Conservation (phyloP, 2,113 vertebrate genomes). For the Lamprotornis superbus region DNA sequence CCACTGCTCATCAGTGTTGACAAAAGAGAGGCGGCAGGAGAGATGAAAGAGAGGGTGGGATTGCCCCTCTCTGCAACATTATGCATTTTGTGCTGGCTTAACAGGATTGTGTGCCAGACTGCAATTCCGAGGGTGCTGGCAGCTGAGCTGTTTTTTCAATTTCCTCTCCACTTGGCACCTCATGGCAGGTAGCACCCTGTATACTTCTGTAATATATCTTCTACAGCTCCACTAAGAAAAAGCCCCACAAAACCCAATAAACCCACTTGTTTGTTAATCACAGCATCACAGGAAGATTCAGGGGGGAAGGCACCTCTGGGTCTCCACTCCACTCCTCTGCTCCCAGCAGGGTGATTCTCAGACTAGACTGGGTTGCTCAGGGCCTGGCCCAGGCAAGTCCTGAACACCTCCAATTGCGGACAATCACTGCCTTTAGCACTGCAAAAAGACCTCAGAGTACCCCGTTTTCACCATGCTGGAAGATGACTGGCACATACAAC, state of each 20-base stretch:
- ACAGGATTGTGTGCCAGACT: neutral
- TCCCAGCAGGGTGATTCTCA: neutral
- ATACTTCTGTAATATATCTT: neutral
- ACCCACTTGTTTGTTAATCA: neutral
- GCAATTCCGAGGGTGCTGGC: neutral
- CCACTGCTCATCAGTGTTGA: neutral
- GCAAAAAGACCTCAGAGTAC: neutral
- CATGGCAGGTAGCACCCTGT: neutral
- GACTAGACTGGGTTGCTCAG: neutral
- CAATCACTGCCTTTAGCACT: neutral
- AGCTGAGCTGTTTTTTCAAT: neutral
- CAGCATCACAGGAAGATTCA: neutral
- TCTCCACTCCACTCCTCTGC: neutral
- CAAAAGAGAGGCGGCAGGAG: conserved; percentile 7
- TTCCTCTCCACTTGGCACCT: neutral
- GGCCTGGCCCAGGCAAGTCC: neutral
- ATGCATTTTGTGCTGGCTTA: neutral
- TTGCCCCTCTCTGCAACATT: neutral
- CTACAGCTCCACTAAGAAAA: neutral
- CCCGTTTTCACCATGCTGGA: accelerated
- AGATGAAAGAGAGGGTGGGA: neutral
- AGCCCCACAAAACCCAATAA: neutral
- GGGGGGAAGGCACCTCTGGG: neutral
- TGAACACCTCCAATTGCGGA: neutral
- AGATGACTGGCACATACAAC: neutral